Percentiles rank a stretch among this genome's conserved stretches.
Conservation (phyloP, 2,797 vertebrate species). For the Anguilla pacifica region DNA sequence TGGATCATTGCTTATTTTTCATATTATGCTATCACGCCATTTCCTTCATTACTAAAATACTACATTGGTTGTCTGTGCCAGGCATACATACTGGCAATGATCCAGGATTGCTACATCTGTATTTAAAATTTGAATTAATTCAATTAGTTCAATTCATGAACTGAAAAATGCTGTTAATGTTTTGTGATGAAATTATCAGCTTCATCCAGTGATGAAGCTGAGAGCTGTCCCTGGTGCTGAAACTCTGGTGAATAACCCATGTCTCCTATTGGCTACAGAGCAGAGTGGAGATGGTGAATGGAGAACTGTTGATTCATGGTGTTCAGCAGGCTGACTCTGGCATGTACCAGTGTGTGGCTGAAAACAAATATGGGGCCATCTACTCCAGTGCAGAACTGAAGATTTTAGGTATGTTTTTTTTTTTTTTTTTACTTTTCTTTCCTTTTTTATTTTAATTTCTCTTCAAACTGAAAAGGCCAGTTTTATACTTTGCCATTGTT, state of each 20-base stretch:
- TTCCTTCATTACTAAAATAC: not conserved
- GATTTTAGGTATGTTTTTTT: slow-evolving; percentile 80
- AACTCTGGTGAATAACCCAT: not conserved
- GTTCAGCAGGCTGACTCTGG: slow-evolving; percentile 88
- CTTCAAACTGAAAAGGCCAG: no score
- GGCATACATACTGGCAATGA: not conserved
- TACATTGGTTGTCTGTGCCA: not conserved
- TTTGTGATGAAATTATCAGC: no score
- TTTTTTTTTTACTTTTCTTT: not conserved
- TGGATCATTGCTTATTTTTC: not conserved
- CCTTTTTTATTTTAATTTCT: not conserved
- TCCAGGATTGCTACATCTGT: not conserved
- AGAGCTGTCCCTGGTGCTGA: not conserved
- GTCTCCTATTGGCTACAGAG: slow-evolving; percentile 72
- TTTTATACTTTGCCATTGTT: not conserved
- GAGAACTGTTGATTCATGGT: slow-evolving; percentile 82
- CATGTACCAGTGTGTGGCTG: slow-evolving; percentile 95
- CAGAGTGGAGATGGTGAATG: slow-evolving; percentile 83
- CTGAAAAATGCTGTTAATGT: no score
- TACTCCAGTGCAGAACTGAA: slow-evolving; percentile 88
- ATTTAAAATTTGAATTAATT: no score
- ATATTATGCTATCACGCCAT: not conserved
- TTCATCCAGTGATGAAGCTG: not conserved
- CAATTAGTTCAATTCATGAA: no score
- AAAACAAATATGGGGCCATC: slow-evolving; percentile 89